Evolutionary conservation across 2,888 invertebrate species (phyloP).

Genomic region (Fragum fragum): DNA sequence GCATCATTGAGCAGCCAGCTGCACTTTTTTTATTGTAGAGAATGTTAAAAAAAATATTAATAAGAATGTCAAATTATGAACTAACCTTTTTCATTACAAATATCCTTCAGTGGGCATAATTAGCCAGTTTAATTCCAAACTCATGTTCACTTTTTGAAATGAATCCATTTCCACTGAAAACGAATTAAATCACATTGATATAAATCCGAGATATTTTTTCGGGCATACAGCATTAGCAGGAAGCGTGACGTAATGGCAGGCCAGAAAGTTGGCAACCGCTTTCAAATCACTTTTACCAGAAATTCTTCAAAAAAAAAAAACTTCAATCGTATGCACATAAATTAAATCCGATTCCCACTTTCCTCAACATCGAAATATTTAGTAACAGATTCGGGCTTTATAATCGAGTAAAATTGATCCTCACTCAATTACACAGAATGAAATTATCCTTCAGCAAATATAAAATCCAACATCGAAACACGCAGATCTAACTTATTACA

Average conservation of each 20-base stretch:
- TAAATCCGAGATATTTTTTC: background rate
- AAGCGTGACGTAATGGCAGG: slow-evolving; percentile 41
- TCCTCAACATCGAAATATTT: background rate
- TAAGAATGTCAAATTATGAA: no score
- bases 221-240: slow-evolving; percentile 9
- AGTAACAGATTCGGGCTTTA: background rate
- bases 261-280: slow-evolving; percentile 11
- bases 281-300: slow-evolving; percentile 8
- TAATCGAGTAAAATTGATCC: background rate
- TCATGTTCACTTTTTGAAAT: background rate
- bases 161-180: background rate
- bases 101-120: no score
- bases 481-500: background rate
- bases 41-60: no score
- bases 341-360: slow-evolving; percentile 2
- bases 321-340: slow-evolving; percentile 32
- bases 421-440: no score
- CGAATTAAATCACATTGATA: background rate
- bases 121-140: background rate
- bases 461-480: slow-evolving; percentile 11
- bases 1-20: no score
- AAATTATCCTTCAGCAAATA: no score
- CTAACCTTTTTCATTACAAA: no score
- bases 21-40: no score
- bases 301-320: background rate